These are phyloP conservation scores for Stenchaetothrips biformis DNA, from an alignment of 2,888 invertebrate genomes.

Conservation along the genomic window DNA sequence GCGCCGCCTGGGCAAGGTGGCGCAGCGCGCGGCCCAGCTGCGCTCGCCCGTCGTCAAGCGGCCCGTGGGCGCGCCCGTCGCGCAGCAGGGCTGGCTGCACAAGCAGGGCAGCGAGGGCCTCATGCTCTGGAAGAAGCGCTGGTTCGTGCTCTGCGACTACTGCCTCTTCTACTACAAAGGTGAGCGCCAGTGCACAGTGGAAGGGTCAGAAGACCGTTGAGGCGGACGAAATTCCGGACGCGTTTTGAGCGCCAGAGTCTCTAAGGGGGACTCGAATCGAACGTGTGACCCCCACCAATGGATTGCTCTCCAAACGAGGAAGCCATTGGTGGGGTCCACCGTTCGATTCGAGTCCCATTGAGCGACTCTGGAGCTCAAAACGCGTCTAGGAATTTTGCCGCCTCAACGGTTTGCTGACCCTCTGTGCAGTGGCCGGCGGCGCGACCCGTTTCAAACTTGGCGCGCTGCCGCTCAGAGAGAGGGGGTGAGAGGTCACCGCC, in stretches of 20 bases:
- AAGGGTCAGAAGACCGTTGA: too few relatives aligned
- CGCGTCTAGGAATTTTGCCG: too few relatives aligned
- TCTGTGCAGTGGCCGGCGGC: too few relatives aligned
- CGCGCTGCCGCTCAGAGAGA: too few relatives aligned
- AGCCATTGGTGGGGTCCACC: too few relatives aligned
- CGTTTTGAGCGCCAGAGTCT: too few relatives aligned
- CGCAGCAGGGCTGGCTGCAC: constrained; percentile 83
- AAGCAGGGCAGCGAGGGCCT: constrained; percentile 90
- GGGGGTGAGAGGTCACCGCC: too few relatives aligned
- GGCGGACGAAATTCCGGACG: too few relatives aligned
- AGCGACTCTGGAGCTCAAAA: too few relatives aligned
- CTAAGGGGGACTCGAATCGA: not conserved
- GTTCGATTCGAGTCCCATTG: too few relatives aligned
- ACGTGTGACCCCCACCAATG: not conserved
- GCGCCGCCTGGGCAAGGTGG: not conserved
- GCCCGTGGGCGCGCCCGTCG: constrained; percentile 76
- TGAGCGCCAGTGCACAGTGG: constrained; percentile 47
- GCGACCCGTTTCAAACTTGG: too few relatives aligned
- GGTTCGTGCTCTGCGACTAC: constrained; percentile 91
- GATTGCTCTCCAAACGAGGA: not conserved
- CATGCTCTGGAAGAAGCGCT: constrained; percentile 90
- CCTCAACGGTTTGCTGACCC: too few relatives aligned
- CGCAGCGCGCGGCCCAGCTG: constrained; percentile 48
- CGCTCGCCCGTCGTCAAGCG: constrained; percentile 80
- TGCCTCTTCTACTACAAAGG: constrained; percentile 93